Conservation (phyloP, 2,797 vertebrate genomes). For the Gephyroberyx darwinii region DNA sequence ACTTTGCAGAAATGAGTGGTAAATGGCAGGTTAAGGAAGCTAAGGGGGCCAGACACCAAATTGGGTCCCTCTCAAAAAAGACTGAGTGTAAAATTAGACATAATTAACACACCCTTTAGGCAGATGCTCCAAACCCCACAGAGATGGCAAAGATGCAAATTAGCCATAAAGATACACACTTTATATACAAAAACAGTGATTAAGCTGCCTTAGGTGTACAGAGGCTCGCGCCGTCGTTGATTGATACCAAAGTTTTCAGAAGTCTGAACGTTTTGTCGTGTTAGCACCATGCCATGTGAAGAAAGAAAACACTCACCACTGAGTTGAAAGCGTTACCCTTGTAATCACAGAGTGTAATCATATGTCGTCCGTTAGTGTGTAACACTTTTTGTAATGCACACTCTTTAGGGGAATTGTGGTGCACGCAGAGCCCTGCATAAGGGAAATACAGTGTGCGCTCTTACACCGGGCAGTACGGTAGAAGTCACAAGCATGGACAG, state of each 20-base stretch:
- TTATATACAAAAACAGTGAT: constrained; percentile 81
- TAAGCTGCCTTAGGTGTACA: constrained; percentile 67
- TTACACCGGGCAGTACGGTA: too few relatives aligned
- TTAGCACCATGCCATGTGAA: constrained; percentile 26
- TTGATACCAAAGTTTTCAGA: constrained; percentile 64
- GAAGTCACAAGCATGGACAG: too few relatives aligned
- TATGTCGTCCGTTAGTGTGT: too few relatives aligned
- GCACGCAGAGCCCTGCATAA: too few relatives aligned
- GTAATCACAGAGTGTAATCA: constrained; percentile 17
- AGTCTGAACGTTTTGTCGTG: constrained; percentile 47
- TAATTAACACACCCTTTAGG: constrained; percentile 77
- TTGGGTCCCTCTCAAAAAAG: constrained; percentile 76
- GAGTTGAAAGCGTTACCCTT: constrained; percentile 33
- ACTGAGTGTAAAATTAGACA: constrained; percentile 78
- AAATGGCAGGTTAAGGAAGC: constrained; percentile 84
- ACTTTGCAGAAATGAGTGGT: constrained; percentile 80
- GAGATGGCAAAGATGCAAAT: constrained; percentile 79
- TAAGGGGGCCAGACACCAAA: constrained; percentile 81
- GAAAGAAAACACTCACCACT: constrained; percentile 12
- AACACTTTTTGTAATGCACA: too few relatives aligned
- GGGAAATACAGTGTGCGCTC: too few relatives aligned
- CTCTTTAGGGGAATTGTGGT: too few relatives aligned
- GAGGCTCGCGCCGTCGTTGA: constrained; percentile 66
- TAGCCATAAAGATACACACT: constrained; percentile 73
- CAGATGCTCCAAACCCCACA: constrained; percentile 68